Evolutionary conservation across 2,797 vertebrate genomes (phyloP).

Genomic region (Tenualosa ilisha): DNA sequence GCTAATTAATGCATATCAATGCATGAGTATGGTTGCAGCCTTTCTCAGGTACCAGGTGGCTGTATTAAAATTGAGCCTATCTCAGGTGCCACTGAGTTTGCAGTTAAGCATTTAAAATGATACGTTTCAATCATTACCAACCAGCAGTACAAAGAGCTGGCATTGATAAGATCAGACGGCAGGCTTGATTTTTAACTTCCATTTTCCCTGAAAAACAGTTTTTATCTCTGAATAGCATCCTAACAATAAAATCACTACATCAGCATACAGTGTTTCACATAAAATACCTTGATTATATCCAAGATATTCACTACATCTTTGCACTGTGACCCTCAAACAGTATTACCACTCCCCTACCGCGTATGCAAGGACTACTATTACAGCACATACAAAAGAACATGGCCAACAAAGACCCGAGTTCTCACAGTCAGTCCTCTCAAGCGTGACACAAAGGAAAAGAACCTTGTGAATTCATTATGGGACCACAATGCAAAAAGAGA

Average conservation of each 20-base stretch:
- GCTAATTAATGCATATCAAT: too few species aligned
- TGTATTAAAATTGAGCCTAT: not conserved
- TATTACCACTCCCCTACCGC: not conserved
- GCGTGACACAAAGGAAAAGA: conserved; percentile 33
- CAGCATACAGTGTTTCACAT: not conserved
- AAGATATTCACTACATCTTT: not conserved
- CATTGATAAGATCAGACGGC: not conserved
- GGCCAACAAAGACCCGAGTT: not conserved
- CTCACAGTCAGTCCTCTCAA: not conserved
- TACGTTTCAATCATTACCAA: not conserved
- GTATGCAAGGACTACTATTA: not conserved
- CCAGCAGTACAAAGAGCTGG: not conserved
- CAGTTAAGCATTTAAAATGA: not conserved
- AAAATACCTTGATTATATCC: not conserved
- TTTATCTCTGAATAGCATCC: not conserved
- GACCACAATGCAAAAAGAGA: conserved; percentile 36
- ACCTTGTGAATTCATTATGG: conserved; percentile 35
- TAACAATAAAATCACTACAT: not conserved
- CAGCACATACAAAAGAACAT: not conserved
- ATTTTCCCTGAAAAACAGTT: not conserved
- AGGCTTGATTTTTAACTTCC: not conserved
- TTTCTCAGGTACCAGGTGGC: too few species aligned
- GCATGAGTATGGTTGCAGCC: too few species aligned
- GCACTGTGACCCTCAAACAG: not conserved
- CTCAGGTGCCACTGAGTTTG: too few species aligned